phyloP scores from a whole-genome alignment of 2,113 vertebrate genomes.

The Jaculus jaculus region DNA sequence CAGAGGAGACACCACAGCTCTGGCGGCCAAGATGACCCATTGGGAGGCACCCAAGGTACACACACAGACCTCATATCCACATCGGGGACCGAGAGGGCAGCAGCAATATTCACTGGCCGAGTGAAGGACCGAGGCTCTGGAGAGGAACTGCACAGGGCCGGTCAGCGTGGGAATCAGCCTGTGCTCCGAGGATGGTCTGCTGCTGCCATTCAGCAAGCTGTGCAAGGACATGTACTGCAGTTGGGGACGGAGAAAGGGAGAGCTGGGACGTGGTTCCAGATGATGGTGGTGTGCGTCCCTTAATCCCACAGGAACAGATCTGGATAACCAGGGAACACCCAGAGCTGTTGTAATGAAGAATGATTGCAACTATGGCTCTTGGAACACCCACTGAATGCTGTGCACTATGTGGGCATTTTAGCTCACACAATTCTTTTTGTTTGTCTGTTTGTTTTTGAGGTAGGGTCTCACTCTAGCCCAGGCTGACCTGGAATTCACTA shows the following conservation, averaged over 20 bases:
- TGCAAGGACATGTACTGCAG: too few relatives aligned
- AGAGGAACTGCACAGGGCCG: neutral
- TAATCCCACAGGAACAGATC: neutral
- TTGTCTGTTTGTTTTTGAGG: too few relatives aligned
- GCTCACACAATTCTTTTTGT: neutral
- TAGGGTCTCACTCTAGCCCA: too few relatives aligned
- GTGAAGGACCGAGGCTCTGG: neutral
- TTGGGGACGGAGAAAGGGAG: neutral
- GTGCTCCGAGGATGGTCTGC: neutral
- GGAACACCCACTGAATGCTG: neutral
- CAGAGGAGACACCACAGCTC: neutral
- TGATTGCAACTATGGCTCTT: neutral
- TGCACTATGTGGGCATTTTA: neutral
- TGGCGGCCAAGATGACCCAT: neutral
- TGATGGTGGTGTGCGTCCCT: too few relatives aligned
- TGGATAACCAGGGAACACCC: neutral
- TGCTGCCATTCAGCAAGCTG: neutral
- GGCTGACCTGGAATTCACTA: too few relatives aligned
- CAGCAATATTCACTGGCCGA: neutral
- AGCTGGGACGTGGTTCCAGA: neutral
- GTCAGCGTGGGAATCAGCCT: neutral
- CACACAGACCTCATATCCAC: neutral
- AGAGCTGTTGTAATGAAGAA: neutral
- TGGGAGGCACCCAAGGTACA: neutral
- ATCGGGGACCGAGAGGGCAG: neutral